Evolutionary conservation across 2,888 invertebrate species (phyloP), one percentile per base, ranked within the genome.

Genomic region (Argyresthia albistria): DNA sequence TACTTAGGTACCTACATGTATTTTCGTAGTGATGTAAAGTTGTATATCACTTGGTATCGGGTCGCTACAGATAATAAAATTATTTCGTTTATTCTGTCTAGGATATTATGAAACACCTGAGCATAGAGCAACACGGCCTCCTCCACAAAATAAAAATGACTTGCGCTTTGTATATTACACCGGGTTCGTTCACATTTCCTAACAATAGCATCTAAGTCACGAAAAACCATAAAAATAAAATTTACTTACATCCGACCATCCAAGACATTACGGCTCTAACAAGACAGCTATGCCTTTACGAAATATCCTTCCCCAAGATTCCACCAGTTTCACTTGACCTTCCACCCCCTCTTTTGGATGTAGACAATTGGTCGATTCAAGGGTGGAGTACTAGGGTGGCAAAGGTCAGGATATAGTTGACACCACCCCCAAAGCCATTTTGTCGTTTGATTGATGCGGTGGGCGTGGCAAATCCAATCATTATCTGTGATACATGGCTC

Each of bases 381-480:
- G 37, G 46, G 51, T 36, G 37, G 36, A 50, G 35, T n/a, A 42
- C 25, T 10, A n/a, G 10, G 8, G 0, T 16, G 72, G 70, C 66
- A 70, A 25, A 58, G 75, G 60, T 73, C 80, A 62, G 58, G 16
- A 48, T 65, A 67, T 68, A 80, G 78, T 58, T 63, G 60, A 52
- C 50, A 47, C 66, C 65, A 63, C 66, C 62, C 63, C 76, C 80
- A 68, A 25, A 25, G 25, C 25, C 25, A 25, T 25, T 25, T 25
- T 25, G 25, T 25, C 66, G 54, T 72, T 77, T 86, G 87, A 87
- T 87, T 79, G 87, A 87, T 87, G 87, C 78, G 77, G 78, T 74
- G 80, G 86, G 86, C 84, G 84, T 83, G 83, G 87, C 83, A 72
- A 76, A 81, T 83, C 83, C 82, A 82, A 86, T 86, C 87, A 83